Evolutionary conservation across 2,113 vertebrate genomes (phyloP).

Genomic region (Phylloscopus trochiloides): DNA sequence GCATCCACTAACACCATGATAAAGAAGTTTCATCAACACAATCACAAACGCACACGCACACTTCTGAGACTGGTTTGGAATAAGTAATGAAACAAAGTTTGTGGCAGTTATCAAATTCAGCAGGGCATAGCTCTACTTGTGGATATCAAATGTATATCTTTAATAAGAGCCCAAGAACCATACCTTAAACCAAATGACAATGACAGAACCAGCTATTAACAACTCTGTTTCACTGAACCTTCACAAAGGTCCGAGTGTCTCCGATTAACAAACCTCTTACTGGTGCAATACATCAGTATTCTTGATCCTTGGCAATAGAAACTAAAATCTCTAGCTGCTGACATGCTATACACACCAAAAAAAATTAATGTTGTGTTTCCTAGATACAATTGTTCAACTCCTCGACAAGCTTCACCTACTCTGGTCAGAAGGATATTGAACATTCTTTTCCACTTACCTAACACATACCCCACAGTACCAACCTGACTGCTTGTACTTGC

Average conservation of each 20-base stretch:
- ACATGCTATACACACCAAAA: background rate
- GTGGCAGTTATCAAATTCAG: background rate
- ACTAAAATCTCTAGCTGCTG: background rate
- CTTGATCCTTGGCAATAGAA: background rate
- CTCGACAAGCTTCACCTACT: conserved; percentile 19
- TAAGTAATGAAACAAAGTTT: background rate
- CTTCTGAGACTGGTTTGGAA: background rate
- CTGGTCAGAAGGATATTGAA: background rate
- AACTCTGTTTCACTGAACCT: background rate
- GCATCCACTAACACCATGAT: background rate
- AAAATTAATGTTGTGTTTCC: background rate
- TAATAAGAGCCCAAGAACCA: background rate
- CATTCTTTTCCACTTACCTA: conserved; percentile 24
- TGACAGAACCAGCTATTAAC: background rate
- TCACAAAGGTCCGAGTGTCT: background rate
- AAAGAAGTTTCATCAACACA: background rate
- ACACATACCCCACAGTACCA: background rate
- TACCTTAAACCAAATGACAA: background rate
- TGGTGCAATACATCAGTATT: background rate
- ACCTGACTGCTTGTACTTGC: background rate
- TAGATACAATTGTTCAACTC: conserved; percentile 5
- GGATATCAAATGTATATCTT: background rate
- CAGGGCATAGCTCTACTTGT: background rate
- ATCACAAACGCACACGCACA: background rate
- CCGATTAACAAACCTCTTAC: background rate